Evolutionary conservation across 2,797 vertebrate genomes (phyloP).

Genomic region (Pitangus sulphuratus): DNA sequence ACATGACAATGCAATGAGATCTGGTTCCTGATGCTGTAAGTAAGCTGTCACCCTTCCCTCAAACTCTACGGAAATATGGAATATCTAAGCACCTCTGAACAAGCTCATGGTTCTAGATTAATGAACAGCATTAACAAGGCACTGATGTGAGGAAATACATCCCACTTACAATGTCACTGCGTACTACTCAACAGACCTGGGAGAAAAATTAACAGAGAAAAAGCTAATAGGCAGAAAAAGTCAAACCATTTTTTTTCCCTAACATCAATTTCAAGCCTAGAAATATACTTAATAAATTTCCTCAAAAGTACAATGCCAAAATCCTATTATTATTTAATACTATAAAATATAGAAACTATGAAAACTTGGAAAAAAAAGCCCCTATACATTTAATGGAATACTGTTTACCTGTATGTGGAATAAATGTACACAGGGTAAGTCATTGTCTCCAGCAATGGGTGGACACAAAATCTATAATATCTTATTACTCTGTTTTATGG

Average conservation of each 20-base stretch:
- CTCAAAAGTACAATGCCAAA: not conserved
- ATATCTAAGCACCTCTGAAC: conserved; percentile 72
- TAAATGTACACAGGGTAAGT: conserved; percentile 41
- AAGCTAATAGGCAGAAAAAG: conserved; percentile 19
- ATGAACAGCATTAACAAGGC: conserved; percentile 76
- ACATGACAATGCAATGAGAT: conserved; percentile 61
- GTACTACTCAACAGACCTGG: conserved; percentile 37
- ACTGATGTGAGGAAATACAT: conserved; percentile 72
- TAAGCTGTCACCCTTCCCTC: conserved; percentile 67
- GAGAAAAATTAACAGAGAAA: conserved; percentile 73
- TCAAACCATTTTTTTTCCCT: not conserved
- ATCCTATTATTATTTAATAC: conserved; percentile 7
- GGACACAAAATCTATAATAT: conserved; percentile 56
- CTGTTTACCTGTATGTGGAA: conserved; percentile 51
- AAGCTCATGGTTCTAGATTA: conserved; percentile 78
- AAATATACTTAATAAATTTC: conserved; percentile 13
- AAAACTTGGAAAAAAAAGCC: not conserved
- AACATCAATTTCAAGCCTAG: not conserved
- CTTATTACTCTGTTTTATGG: conserved; percentile 27
- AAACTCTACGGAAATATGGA: conserved; percentile 70
- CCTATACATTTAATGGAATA: conserved; percentile 5
- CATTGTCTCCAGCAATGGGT: conserved; percentile 24
- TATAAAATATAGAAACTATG: not conserved
- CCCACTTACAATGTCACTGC: conserved; percentile 70
- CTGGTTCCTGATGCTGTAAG: conserved; percentile 68